Percentiles rank a stretch among this genome's conserved stretches.
Evolutionary conservation across 2,113 vertebrate species (phyloP).

Genomic region (Peucedramus taeniatus): DNA sequence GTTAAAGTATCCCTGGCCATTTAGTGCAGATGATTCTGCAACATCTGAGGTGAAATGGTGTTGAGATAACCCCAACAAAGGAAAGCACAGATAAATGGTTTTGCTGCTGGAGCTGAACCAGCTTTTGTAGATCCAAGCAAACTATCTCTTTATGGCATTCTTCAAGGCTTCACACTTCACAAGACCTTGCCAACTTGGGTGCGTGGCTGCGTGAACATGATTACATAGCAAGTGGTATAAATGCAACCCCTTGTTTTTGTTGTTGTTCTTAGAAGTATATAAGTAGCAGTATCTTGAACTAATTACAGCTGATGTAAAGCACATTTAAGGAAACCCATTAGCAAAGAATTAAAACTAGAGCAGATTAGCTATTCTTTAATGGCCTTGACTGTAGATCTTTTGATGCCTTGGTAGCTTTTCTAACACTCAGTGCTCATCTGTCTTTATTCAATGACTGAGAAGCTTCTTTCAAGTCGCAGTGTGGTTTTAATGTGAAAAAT

Average conservation of each 20-base stretch:
- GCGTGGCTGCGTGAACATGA: not conserved
- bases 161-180: not conserved
- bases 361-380: slow-evolving; percentile 62
- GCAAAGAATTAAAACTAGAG: slow-evolving; percentile 57
- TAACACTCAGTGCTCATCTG: slow-evolving; percentile 52
- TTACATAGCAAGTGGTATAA: not conserved
- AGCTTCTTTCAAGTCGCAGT: slow-evolving; percentile 11
- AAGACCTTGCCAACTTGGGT: not conserved
- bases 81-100: not conserved
- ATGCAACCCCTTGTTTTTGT: not conserved
- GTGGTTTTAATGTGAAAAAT: slow-evolving; percentile 21
- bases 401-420: slow-evolving; percentile 54
- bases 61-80: not conserved
- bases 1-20: not conserved
- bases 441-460: slow-evolving; percentile 48
- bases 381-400: slow-evolving; percentile 46
- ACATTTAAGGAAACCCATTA: slow-evolving; percentile 67
- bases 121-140: not conserved
- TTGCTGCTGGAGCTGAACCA: not conserved
- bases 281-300: slow-evolving; percentile 58
- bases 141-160: not conserved
- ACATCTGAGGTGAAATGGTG: not conserved
- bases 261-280: slow-evolving; percentile 21
- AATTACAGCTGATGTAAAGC: slow-evolving; percentile 53
- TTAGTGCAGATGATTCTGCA: not conserved